Base-by-base conservation (phyloP, 2,888 invertebrate species). In the Mimas tiliae region DNA sequence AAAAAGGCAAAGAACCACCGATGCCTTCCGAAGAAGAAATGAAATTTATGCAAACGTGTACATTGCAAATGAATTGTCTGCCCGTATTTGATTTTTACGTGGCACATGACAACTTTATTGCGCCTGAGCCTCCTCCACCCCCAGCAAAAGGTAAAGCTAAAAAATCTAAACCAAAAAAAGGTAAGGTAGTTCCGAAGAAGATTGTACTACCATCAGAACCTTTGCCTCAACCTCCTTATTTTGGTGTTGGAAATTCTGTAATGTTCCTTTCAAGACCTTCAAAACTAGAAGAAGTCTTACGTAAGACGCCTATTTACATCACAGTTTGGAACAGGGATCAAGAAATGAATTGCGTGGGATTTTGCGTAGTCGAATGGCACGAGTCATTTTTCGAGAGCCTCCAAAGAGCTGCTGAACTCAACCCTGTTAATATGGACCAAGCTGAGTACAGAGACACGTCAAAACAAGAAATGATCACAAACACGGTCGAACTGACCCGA, bases 271-370 rank as follows among this genome's bases (percentile, higher is more conserved):
- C 90, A 0, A 83, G 93, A 71, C 93, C 93, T 33, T 87, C 89
- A 0, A 88, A 86, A 74, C 75, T 93, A 62, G 87, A 87, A 72
- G 91, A 93, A 68, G 71, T 86, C 0, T 77, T 93, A 51, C 80
- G 72, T 66, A 86, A 89, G 66, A 91, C 93, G 27, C 93, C 93
- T 1, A 85, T 93, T 62, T 85, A 88, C 62, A 84, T 93, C 7
- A 88, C 91, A 11, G 93, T 92, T 0, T 93, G 93, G 93, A 93
- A 93, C 63, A 85, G 92, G 75, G 91, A 93, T 64, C 85, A 93
- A 70, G 84, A 87, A 6, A 83, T 93, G 80, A 85, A 88, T 62
- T 93, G 93, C 64, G 73, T 89, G 51, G 93, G 92, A 7, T 91
- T 90, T 64, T 87, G 87, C 65, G 68, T 84, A 6, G 84, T 89